These are phyloP conservation scores for Halcyon leucocephala DNA, from an alignment of 2,797 vertebrate genomes.

Conservation along the genomic window DNA sequence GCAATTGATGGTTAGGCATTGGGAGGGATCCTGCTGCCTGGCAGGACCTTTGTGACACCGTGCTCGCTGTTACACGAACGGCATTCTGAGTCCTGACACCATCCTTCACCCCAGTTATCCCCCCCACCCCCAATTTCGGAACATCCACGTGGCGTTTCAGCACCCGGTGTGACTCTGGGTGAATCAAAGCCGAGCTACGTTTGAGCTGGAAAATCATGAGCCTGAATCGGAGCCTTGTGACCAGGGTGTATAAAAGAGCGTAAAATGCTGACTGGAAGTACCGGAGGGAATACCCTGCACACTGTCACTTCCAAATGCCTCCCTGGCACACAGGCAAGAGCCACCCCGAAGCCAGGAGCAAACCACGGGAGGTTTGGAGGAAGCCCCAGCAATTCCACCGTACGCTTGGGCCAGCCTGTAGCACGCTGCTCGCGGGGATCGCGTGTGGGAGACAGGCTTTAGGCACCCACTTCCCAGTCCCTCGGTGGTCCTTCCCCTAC, in stretches of 20 bases:
- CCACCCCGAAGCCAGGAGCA: fast-evolving
- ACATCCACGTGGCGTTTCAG: neutral
- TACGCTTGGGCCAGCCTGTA: neutral
- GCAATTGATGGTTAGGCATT: neutral
- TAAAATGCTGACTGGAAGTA: slow-evolving; percentile 26
- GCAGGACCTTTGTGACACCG: fast-evolving
- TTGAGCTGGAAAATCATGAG: slow-evolving; percentile 17
- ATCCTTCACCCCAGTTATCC: neutral
- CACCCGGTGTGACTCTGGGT: fast-evolving
- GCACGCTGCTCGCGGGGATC: neutral
- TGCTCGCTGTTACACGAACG: fast-evolving
- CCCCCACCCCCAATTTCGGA: neutral
- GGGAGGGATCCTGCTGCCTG: neutral
- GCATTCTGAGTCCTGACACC: neutral
- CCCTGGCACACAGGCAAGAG: fast-evolving
- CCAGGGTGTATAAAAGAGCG: neutral
- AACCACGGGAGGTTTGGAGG: neutral
- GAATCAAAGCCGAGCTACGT: neutral
- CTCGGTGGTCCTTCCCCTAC: neutral
- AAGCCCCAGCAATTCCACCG: neutral
- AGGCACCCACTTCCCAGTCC: neutral
- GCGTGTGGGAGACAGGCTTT: neutral
- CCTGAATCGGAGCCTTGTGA: neutral
- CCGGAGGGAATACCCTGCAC: neutral
- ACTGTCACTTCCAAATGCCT: neutral